Conservation (phyloP, 2,888 invertebrate genomes). For the Geotrupes spiniger region DNA sequence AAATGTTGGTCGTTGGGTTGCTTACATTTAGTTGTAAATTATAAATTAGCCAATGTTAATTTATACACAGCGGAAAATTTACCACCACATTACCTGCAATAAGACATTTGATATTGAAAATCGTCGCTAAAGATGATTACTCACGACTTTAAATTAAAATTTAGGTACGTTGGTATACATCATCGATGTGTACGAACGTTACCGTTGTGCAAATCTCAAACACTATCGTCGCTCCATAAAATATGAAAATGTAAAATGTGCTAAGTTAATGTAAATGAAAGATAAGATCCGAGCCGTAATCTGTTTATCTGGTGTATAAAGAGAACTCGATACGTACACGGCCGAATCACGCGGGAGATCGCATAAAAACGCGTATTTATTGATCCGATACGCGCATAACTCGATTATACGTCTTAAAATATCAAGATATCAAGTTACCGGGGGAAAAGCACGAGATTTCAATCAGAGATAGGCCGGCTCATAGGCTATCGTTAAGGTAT, state of each 20-base stretch:
- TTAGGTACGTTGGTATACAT: too few relatives aligned
- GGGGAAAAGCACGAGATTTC: constrained; percentile 33
- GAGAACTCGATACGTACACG: constrained; percentile 11
- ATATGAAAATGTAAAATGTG: constrained; percentile 3
- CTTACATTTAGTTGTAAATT: too few relatives aligned
- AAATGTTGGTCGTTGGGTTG: too few relatives aligned
- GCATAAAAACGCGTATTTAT: constrained; percentile 28
- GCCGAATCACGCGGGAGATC: constrained; percentile 21
- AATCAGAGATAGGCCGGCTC: constrained; percentile 31
- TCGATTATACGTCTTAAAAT: constrained; percentile 30
- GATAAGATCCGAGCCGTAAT: constrained; percentile 13
- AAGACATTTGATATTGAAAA: too few relatives aligned
- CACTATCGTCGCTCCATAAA: too few relatives aligned
- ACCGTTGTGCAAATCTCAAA: too few relatives aligned
- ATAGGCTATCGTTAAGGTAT: constrained; percentile 10
- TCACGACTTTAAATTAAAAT: too few relatives aligned
- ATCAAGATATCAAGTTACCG: constrained; percentile 35
- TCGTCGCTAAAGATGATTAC: too few relatives aligned
- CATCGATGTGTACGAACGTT: too few relatives aligned
- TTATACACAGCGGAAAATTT: too few relatives aligned
- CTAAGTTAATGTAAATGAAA: not conserved
- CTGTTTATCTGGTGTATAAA: constrained; percentile 14
- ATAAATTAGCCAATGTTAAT: too few relatives aligned
- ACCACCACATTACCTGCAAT: too few relatives aligned
- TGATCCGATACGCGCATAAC: constrained; percentile 27